Evolutionary conservation across 2,797 vertebrate species (phyloP).

Genomic region (Diplodus puntazzo): DNA sequence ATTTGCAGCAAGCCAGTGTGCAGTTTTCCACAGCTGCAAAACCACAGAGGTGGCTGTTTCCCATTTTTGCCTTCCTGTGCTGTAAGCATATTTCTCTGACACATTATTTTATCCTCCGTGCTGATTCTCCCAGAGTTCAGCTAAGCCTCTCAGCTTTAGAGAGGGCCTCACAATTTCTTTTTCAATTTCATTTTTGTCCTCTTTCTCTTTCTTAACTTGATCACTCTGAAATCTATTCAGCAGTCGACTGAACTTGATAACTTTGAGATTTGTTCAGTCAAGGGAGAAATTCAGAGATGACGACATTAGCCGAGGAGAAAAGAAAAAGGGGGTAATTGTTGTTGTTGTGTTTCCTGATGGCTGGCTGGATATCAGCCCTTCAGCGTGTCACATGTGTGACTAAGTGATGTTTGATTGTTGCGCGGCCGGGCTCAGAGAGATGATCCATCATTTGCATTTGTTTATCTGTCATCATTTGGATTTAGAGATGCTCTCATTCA

Average conservation of each 20-base stretch:
- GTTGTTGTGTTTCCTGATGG: conserved; percentile 48
- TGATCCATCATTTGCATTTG: conserved; percentile 56
- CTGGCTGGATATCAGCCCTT: conserved; percentile 28
- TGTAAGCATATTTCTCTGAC: conserved; percentile 78
- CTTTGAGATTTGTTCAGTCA: conserved; percentile 67
- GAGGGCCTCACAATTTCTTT: conserved; percentile 42
- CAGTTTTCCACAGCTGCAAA: conserved; percentile 59
- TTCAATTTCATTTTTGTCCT: conserved; percentile 49
- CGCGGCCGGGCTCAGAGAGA: conserved; percentile 40
- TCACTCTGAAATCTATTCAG: conserved; percentile 59
- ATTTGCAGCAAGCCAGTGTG: conserved; percentile 67
- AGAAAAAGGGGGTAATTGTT: conserved; percentile 43
- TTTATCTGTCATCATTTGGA: conserved; percentile 48
- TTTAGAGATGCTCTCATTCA: conserved; percentile 25
- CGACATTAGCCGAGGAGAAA: conserved; percentile 40
- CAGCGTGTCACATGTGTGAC: conserved; percentile 48
- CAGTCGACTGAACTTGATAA: conserved; percentile 38
- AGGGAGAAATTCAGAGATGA: conserved; percentile 54
- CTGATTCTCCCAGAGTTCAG: conserved; percentile 60
- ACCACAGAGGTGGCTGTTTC: conserved; percentile 60
- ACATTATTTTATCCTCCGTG: conserved; percentile 72
- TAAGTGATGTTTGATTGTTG: conserved; percentile 59
- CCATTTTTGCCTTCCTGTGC: conserved; percentile 61
- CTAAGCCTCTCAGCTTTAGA: conserved; percentile 73
- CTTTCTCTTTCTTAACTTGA: conserved; percentile 53